A percentile compares a stretch with the other conserved stretches of the same genome.
Evolutionary conservation across 2,113 vertebrate species (phyloP).

Genomic region (Carlito syrichta): DNA sequence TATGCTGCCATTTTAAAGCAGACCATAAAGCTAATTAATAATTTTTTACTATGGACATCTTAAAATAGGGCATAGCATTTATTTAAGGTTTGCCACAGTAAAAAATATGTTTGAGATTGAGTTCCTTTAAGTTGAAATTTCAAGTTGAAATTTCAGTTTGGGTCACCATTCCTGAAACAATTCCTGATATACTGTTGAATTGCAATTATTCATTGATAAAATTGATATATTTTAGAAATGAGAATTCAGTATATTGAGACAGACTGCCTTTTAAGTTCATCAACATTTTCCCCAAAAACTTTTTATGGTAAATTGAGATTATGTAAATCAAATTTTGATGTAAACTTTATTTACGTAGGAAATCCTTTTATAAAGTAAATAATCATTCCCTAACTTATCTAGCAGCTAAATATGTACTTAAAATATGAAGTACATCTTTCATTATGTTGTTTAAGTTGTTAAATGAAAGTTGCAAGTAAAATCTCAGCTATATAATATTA

Average conservation of each 20-base stretch:
- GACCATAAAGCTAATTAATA: neutral
- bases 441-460: neutral
- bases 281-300: neutral
- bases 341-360: slow-evolving; percentile 1
- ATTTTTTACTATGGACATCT: neutral
- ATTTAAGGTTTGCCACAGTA: neutral
- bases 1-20: slow-evolving; percentile 16
- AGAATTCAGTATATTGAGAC: neutral
- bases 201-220: slow-evolving; percentile 22
- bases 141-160: neutral
- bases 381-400: neutral
- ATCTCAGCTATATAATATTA: neutral
- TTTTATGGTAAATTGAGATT: neutral
- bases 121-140: neutral
- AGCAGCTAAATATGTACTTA: neutral
- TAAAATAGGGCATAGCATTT: neutral
- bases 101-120: neutral
- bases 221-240: neutral
- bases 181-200: neutral
- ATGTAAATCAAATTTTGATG: slow-evolving; percentile 15
- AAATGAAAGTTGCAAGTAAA: slow-evolving; percentile 18
- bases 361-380: slow-evolving; percentile 2
- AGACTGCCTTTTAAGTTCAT: neutral
- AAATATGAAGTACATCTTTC: neutral
- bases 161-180: neutral